Conservation (phyloP, 2,888 invertebrate species). For the Laspeyria flexula region DNA sequence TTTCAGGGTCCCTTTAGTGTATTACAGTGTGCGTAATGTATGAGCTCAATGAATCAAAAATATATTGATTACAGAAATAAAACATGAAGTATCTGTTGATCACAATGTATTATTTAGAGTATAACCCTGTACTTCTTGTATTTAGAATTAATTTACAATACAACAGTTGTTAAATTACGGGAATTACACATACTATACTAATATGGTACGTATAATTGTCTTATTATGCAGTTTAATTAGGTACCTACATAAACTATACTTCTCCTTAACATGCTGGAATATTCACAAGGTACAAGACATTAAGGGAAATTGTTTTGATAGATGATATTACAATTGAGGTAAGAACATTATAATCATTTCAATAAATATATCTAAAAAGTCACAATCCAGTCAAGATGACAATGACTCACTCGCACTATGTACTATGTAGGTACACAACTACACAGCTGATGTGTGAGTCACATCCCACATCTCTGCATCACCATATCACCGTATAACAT, state of each 20-base stretch:
- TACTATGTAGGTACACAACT: too few species aligned
- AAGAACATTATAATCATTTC: conserved; percentile 26
- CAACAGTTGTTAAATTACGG: conserved; percentile 31
- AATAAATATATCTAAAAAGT: conserved; percentile 26
- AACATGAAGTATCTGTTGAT: conserved; percentile 37
- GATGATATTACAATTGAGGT: conserved; percentile 24
- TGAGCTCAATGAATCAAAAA: too few species aligned
- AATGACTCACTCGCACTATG: conserved; percentile 13
- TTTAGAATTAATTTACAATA: conserved; percentile 55
- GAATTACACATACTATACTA: conserved; percentile 36
- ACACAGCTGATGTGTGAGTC: conserved; percentile 31
- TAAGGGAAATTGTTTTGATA: conserved; percentile 23
- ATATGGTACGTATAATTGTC: conserved; percentile 32
- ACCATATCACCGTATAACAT: conserved; percentile 4
- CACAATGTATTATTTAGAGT: conserved; percentile 52
- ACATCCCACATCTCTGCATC: conserved; percentile 13
- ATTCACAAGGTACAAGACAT: conserved; percentile 29
- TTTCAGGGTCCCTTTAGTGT: too few species aligned
- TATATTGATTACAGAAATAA: too few species aligned
- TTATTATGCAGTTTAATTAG: conserved; percentile 33
- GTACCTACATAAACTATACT: conserved; percentile 32
- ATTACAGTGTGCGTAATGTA: too few species aligned
- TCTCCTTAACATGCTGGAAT: conserved; percentile 33
- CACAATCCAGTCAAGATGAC: conserved; percentile 23
- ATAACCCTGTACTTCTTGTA: conserved; percentile 60